These are phyloP conservation scores for Amphiura filiformis DNA, from an alignment of 35 echinoderm and acorn worm genomes.

Conservation along the genomic window DNA sequence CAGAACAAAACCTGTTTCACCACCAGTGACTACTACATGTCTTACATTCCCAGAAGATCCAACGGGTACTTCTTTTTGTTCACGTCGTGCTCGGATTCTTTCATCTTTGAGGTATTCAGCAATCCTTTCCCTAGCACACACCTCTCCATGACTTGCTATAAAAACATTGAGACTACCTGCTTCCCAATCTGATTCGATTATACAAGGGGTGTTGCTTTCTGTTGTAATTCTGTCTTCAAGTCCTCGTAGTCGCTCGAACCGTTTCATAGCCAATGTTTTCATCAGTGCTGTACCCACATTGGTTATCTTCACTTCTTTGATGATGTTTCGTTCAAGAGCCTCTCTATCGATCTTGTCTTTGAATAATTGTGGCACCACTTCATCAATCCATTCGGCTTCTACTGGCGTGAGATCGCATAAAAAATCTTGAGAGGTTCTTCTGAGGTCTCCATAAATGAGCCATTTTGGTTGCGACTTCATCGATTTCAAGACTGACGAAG, in stretches of 20 bases:
- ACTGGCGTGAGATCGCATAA: constrained; percentile 28
- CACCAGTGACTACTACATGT: constrained; percentile 23
- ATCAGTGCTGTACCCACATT: constrained; percentile 32
- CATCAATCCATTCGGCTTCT: constrained; percentile 16
- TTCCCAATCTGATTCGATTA: constrained; percentile 9
- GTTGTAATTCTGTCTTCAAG: constrained; percentile 21
- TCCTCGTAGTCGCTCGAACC: not conserved
- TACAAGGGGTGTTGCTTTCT: not conserved
- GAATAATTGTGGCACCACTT: constrained; percentile 31
- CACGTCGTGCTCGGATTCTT: not conserved
- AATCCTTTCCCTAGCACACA: not conserved
- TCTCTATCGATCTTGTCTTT: not conserved
- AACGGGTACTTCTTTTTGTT: constrained; percentile 35
- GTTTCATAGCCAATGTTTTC: constrained; percentile 13
- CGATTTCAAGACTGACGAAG: constrained; percentile 31
- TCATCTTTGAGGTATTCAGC: not conserved
- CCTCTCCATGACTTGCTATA: not conserved
- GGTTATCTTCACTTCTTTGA: not conserved
- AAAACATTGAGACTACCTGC: constrained; percentile 15
- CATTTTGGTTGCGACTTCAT: constrained; percentile 11
- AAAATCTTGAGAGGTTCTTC: constrained; percentile 30
- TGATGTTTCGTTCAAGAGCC: not conserved
- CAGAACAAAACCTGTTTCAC: constrained; percentile 26
- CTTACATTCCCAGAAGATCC: constrained; percentile 23
- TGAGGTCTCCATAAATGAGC: constrained; percentile 34